phyloP scores from a whole-genome alignment of 2,113 vertebrate species.

The Rhineura floridana region DNA sequence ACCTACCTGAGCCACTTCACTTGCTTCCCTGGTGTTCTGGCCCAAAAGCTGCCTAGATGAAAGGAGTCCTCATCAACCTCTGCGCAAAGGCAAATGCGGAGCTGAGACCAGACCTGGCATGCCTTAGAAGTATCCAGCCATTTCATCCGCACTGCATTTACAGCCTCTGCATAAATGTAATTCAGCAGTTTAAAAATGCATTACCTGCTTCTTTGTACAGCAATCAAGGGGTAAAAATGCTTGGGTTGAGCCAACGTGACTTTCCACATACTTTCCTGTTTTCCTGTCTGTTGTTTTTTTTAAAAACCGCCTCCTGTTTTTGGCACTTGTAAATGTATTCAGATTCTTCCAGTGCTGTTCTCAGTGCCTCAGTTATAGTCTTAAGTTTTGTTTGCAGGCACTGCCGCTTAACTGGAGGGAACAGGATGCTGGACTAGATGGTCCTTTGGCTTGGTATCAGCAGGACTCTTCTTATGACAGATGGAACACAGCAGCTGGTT shows the following conservation, averaged over 20 bases:
- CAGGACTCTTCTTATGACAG: not conserved
- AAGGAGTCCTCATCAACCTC: constrained; percentile 31
- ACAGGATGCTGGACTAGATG: not conserved
- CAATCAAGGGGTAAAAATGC: not conserved
- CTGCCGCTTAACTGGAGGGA: not conserved
- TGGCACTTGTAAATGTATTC: not conserved
- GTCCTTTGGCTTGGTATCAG: not conserved
- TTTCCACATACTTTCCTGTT: not conserved
- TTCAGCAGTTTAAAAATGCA: not conserved
- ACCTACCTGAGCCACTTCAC: constrained; percentile 33
- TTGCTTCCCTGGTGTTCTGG: constrained; percentile 24
- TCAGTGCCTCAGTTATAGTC: not conserved
- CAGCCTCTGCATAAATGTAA: not conserved
- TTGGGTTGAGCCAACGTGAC: too few relatives aligned
- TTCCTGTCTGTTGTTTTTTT: not conserved
- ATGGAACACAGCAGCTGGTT: not conserved
- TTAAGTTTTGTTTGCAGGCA: not conserved
- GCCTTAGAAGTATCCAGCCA: not conserved
- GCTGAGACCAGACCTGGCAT: not conserved
- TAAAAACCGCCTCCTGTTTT: not conserved
- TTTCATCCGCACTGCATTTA: not conserved
- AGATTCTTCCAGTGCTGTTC: not conserved
- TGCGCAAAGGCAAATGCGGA: constrained; percentile 18
- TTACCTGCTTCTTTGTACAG: too few relatives aligned
- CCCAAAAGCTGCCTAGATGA: constrained; percentile 53